Evolutionary conservation across 2,113 vertebrate species (phyloP).

Genomic region (Oncorhynchus mykiss): DNA sequence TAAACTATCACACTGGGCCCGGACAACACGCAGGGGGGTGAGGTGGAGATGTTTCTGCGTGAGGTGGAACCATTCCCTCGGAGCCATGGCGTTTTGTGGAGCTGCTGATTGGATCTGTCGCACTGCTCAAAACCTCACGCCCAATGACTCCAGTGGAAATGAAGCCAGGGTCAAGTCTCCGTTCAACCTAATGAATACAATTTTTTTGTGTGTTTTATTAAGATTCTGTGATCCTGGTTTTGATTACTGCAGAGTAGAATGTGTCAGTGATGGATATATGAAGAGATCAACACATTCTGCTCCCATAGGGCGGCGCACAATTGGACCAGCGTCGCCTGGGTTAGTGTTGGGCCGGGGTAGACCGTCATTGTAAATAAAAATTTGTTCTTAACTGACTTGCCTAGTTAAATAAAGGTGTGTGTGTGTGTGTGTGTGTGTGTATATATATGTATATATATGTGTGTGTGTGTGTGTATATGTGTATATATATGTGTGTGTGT

Average conservation of each 20-base stretch:
- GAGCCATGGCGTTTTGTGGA: background rate
- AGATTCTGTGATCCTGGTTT: background rate
- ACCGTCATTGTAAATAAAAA: too few species aligned
- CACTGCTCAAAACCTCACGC: background rate
- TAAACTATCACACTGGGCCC: constrained; percentile 6
- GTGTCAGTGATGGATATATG: background rate
- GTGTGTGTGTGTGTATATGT: too few species aligned
- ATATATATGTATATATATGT: too few species aligned
- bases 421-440: too few species aligned
- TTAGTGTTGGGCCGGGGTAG: too few species aligned
- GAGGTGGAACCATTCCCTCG: background rate
- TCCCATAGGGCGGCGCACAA: too few species aligned
- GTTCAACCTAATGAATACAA: background rate
- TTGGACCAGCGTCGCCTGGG: too few species aligned
- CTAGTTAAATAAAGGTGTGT: too few species aligned
- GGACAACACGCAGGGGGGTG: background rate
- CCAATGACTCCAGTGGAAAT: background rate
- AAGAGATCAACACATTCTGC: background rate
- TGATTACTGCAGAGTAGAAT: background rate
- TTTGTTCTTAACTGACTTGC: too few species aligned
- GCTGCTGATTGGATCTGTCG: background rate
- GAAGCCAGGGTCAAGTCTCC: background rate
- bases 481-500: too few species aligned
- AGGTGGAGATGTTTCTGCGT: background rate
- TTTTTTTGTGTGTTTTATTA: too few species aligned